These are phyloP conservation scores for Dasysyrphus tricinctus DNA, from an alignment of 2,888 invertebrate genomes.

Conservation along the genomic window DNA sequence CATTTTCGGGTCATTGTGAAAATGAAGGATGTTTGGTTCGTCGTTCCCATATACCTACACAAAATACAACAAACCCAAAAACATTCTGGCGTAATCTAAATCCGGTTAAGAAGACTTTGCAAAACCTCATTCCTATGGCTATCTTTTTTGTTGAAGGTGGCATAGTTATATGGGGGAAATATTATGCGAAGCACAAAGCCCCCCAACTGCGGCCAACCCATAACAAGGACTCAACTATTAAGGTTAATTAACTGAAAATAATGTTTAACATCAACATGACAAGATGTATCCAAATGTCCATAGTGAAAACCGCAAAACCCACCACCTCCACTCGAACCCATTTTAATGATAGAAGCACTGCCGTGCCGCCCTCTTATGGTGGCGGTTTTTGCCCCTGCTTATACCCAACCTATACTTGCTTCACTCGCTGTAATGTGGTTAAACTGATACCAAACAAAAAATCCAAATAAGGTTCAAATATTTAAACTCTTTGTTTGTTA, in stretches of 20 bases:
- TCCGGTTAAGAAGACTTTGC: constrained; percentile 53
- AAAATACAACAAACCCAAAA: constrained; percentile 37
- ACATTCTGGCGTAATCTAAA: constrained; percentile 58
- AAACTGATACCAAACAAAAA: constrained; percentile 50
- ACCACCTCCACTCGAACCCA: constrained; percentile 24
- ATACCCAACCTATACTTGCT: not conserved
- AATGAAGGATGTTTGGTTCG: constrained; percentile 20
- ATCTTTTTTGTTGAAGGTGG: not conserved
- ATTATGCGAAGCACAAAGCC: constrained; percentile 43
- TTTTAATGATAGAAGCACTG: constrained; percentile 14
- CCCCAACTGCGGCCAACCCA: constrained; percentile 29
- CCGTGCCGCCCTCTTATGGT: not conserved
- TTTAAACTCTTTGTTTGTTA: constrained; percentile 73
- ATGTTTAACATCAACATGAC: constrained; percentile 75
- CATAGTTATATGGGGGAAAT: not conserved
- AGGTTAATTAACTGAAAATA: constrained; percentile 75
- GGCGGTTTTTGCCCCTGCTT: constrained; percentile 3
- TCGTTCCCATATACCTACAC: not conserved
- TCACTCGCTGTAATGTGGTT: constrained; percentile 61
- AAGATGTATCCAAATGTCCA: constrained; percentile 73
- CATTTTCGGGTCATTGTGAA: constrained; percentile 51
- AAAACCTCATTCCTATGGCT: constrained; percentile 33
- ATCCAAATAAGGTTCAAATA: constrained; percentile 69
- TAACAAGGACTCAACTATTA: constrained; percentile 71
- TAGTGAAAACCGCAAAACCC: constrained; percentile 62